Conservation (phyloP, 1,140 invertebrate species). For the Venturia canescens region DNA sequence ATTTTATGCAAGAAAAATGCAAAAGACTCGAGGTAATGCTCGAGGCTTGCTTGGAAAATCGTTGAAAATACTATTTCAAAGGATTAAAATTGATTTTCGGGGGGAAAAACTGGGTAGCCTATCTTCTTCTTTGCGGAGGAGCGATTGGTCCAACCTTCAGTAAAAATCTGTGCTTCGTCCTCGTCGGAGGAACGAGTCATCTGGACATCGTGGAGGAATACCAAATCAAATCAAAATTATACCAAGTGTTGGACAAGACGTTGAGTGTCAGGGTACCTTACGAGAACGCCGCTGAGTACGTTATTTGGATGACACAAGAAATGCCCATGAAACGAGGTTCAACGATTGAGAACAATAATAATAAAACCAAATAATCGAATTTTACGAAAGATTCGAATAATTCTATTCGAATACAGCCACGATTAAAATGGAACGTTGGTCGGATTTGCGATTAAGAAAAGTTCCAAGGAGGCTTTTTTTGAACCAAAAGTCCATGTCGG, state of each 20-base stretch:
- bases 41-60: not conserved
- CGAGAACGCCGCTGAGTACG: conserved; percentile 50
- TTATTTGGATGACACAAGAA: conserved; percentile 59
- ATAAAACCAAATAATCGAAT: conserved; percentile 28
- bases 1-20: conserved; percentile 60
- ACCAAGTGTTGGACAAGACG: conserved; percentile 54
- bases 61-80: not conserved
- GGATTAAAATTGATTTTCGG: not conserved
- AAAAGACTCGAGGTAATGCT: conserved; percentile 53
- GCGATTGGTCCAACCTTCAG: conserved; percentile 60
- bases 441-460: conserved; percentile 54
- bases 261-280: conserved; percentile 61
- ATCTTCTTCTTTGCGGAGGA: conserved; percentile 67
- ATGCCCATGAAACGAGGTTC: conserved; percentile 49
- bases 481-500: conserved; percentile 52
- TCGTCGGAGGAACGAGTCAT: conserved; percentile 58
- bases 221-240: conserved; percentile 57
- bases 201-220: conserved; percentile 50
- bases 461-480: conserved; percentile 58
- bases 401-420: conserved; percentile 34
- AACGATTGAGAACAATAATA: too few relatives aligned
- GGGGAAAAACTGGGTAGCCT: conserved; percentile 43
- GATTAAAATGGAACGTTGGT: conserved; percentile 53
- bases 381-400: not conserved
- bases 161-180: conserved; percentile 60